Evolutionary conservation across 2,113 vertebrate genomes (phyloP), one percentile per base, ranked within the genome.

Genomic region (Carettochelys insculpta): DNA sequence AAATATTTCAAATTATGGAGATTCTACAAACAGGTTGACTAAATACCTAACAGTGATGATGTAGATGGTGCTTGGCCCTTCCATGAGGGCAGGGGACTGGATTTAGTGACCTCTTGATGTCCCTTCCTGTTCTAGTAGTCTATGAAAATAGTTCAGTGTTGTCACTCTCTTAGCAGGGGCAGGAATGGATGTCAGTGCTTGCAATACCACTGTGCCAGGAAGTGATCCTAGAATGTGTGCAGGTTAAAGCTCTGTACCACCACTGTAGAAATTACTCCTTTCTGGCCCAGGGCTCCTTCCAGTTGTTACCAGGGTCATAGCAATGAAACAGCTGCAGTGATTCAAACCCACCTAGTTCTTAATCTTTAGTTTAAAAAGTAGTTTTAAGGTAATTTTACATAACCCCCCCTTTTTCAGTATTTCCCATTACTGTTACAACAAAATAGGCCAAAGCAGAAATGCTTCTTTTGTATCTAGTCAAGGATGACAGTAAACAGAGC

Each of bases 341-440:
- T 11, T 89, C 38, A 22, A n/a, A 53, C 6, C 19, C 65, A 50
- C 25, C 4, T 19, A 25, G 16, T 34, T 78, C 34, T 92, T n/a
- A 65, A 65, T 5, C 8, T 65, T n/a, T 65, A n/a, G 34, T 38
- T 65, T 65, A 38, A 65, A 50, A 50, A n/a, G n/a, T n/a, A n/a
- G n/a, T n/a, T n/a, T n/a, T n/a, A n/a, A n/a, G n/a, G 53, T 19
- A 75, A 51, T 48, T 85, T 88, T 90, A 51, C 79, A 87, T 80
- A 3, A 77, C 45, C 41, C 24, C 34, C 27, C 41, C n/a, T n/a
- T 91, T 53, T 43, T 77, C 0, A 0, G 54, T 1, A 1, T 83
- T 0, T 1, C 19, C 11, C 20, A 78, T 24, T 12, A 0, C 61
- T 54, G 86, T 83, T 45, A 3, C 13, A 8, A 0, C 0, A 65